A percentile compares a stretch with the other conserved stretches of the same genome.
Evolutionary conservation across 2,888 invertebrate species (phyloP).

Genomic region (Punctoribates punctum): DNA sequence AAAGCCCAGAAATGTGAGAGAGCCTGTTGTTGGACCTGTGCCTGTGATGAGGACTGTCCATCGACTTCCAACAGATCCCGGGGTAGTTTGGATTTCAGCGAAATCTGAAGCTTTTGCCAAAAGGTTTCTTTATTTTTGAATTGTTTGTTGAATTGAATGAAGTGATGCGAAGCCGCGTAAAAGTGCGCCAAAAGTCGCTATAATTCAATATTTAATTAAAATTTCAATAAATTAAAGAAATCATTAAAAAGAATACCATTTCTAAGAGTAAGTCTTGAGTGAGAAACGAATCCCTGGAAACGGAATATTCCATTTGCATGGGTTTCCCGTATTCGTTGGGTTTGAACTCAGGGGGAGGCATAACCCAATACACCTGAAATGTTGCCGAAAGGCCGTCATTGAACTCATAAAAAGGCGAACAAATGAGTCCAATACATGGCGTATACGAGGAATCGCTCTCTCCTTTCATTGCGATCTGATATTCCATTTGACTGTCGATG

Average conservation of each 20-base stretch:
- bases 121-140: conserved; percentile 66
- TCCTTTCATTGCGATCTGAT: conserved; percentile 91
- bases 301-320: conserved; percentile 79
- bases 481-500: conserved; percentile 87
- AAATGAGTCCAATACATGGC: conserved; percentile 86
- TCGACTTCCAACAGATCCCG: conserved; percentile 59
- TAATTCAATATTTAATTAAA: conserved; percentile 46
- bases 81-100: conserved; percentile 64
- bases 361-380: conserved; percentile 71
- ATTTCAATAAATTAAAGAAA: conserved; percentile 10
- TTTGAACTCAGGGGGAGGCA: conserved; percentile 89
- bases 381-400: conserved; percentile 45
- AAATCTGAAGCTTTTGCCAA: conserved; percentile 75
- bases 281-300: conserved; percentile 74
- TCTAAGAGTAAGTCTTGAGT: conserved; percentile 76
- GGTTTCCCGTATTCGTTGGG: conserved; percentile 89
- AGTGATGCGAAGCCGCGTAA: conserved; percentile 68
- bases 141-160: conserved; percentile 64
- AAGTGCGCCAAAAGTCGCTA: conserved; percentile 75
- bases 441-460: conserved; percentile 84
- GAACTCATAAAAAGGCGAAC: conserved; percentile 56
- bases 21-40: conserved; percentile 47
- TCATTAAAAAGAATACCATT: conserved; percentile 59
- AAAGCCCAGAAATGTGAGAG: conserved; percentile 49
- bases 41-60: conserved; percentile 44